Evolutionary conservation across 2,797 vertebrate species (phyloP).

Genomic region (Echeneis naucrates): DNA sequence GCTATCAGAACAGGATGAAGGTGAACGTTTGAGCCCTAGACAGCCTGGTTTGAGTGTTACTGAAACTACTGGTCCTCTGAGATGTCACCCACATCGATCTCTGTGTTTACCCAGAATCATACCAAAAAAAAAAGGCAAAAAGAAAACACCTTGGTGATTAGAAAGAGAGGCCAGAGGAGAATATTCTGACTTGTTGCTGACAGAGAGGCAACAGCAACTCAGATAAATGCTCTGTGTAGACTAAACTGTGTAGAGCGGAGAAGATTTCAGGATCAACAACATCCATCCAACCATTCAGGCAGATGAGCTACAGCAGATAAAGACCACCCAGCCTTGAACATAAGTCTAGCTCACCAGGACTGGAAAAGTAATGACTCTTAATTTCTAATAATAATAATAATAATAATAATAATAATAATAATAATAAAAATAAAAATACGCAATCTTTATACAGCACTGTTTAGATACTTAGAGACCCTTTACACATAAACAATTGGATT

Average conservation of each 20-base stretch:
- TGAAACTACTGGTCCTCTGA: not conserved
- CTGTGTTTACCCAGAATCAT: not conserved
- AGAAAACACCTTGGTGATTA: not conserved
- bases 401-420: too few species aligned
- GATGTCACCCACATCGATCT: not conserved
- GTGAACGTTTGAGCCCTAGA: not conserved
- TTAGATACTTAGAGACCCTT: too few species aligned
- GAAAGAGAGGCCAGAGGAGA: not conserved
- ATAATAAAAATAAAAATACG: too few species aligned
- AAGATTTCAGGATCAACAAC: not conserved
- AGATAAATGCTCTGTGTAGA: not conserved
- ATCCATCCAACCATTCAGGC: not conserved
- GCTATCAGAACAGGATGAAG: conserved; percentile 8
- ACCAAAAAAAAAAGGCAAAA: not conserved
- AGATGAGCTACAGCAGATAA: not conserved
- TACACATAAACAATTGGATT: too few species aligned
- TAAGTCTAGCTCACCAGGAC: not conserved
- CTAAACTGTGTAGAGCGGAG: not conserved
- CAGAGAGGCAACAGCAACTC: not conserved
- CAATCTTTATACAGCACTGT: too few species aligned
- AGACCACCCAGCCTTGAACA: not conserved
- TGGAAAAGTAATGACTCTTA: not conserved
- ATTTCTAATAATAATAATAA: too few species aligned
- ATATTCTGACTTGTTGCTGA: not conserved
- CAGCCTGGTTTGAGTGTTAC: not conserved